Conservation (phyloP, 2,888 invertebrate genomes). For the Lottia gigantea region DNA sequence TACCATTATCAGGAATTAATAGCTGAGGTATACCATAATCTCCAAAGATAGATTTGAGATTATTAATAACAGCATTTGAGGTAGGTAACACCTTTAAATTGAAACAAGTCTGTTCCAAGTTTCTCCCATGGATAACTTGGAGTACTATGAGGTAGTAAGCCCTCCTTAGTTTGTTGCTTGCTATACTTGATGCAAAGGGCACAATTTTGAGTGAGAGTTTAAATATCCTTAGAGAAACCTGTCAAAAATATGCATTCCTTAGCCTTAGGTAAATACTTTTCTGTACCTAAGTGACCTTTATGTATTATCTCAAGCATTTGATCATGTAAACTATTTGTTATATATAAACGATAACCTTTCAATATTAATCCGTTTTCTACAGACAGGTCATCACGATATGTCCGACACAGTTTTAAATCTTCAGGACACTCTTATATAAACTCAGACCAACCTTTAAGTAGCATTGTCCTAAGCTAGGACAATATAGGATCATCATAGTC, state of each 20-base stretch:
- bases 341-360: background rate
- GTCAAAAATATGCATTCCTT: slow-evolving; percentile 2
- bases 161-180: background rate
- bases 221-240: background rate
- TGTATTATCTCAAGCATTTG: background rate
- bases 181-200: background rate
- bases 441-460: too few relatives aligned
- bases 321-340: background rate
- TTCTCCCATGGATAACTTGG: background rate
- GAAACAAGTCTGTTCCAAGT: background rate
- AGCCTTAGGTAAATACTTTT: background rate
- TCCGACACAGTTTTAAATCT: too few relatives aligned
- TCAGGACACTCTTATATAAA: too few relatives aligned
- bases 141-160: background rate
- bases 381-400: background rate
- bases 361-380: background rate
- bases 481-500: too few relatives aligned
- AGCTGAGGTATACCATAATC: too few relatives aligned
- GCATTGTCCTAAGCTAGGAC: too few relatives aligned
- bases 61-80: too few relatives aligned
- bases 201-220: background rate
- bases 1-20: too few relatives aligned
- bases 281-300: slow-evolving; percentile 10
- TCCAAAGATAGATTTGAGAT: too few relatives aligned
- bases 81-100: background rate